Evolutionary conservation across 2,797 vertebrate species (phyloP).

Genomic region (Balearica regulorum): DNA sequence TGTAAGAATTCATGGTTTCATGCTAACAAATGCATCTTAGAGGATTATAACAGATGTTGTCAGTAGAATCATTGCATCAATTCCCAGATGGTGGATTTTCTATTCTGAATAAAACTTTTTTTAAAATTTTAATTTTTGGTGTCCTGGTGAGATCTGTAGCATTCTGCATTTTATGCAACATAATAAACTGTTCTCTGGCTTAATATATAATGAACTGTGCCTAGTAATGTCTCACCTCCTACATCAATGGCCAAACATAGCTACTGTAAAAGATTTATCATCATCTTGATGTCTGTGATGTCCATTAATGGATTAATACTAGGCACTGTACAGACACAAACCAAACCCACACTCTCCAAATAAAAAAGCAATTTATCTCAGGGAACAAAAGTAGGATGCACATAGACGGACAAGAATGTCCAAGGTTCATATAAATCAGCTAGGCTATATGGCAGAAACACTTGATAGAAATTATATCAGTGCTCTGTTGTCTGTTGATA

Average conservation of each 20-base stretch:
- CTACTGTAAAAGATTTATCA: not conserved
- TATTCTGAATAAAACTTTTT: not conserved
- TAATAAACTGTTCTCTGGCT: not conserved
- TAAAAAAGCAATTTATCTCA: not conserved
- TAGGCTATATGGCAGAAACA: not conserved
- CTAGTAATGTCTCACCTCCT: not conserved
- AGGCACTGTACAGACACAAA: not conserved
- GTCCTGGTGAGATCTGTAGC: not conserved
- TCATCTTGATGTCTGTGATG: not conserved
- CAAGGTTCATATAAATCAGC: not conserved
- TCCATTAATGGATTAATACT: not conserved
- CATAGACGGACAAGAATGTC: not conserved
- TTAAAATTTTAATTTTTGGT: not conserved
- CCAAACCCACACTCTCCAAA: not conserved
- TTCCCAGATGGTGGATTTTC: not conserved
- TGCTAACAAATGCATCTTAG: not conserved
- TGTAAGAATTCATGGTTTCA: not conserved
- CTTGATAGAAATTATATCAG: not conserved
- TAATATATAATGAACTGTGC: not conserved
- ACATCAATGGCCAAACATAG: not conserved
- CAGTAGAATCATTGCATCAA: not conserved
- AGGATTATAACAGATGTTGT: not conserved
- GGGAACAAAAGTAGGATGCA: not conserved
- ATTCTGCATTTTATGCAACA: not conserved
- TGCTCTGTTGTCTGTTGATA: not conserved